Base-by-base conservation (phyloP, 2,888 invertebrate genomes). In the Stegophylla sp. region DNA sequence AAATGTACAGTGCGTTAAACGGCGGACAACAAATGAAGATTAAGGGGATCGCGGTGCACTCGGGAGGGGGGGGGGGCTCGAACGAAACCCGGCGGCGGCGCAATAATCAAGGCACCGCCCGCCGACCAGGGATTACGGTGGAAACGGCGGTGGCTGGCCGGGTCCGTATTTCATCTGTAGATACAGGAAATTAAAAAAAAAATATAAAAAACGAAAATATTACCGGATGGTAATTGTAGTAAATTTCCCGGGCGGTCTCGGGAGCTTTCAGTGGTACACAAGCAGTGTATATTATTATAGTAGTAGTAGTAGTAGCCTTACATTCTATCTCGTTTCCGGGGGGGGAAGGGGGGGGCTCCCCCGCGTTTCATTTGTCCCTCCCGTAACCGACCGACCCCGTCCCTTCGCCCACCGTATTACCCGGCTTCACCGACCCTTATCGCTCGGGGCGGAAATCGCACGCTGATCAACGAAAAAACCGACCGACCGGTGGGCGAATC, bases 181-280 rank as follows among this genome's bases (percentile, higher is more conserved):
- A 77, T 77, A 61, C 77, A 77, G 77, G 69, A 77, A 77, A 77
- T 77, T 77, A 77, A 77, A 77, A 75, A 67, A 69, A 69, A 69
- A 69, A 77, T 5, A 34, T 5, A 34, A 34, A 34, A 34, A 34
- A 34, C 7, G 34, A 34, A 34, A 69, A 77, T 77, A 77, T 76
- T 67, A 76, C 69, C 67, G 77, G 77, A 77, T 77, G 59, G 77
- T 77, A 77, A 77, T 77, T 77, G 67, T 59, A 69, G 77, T 77
- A 69, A 77, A 77, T 77, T 77, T 77, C 77, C 77, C 56, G 13
- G 56, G 28, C 67, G 59, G 77, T 77, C 77, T 77, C 77, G 45
- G 67, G 77, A 69, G 69, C 59, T 77, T 77, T 77, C 43, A n/a
- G n/a, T n/a, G n/a, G n/a, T n/a, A n/a, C n/a, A n/a, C n/a, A n/a